phyloP scores from a whole-genome alignment of 2,113 vertebrate genomes.

The Triplophysa dalaica region DNA sequence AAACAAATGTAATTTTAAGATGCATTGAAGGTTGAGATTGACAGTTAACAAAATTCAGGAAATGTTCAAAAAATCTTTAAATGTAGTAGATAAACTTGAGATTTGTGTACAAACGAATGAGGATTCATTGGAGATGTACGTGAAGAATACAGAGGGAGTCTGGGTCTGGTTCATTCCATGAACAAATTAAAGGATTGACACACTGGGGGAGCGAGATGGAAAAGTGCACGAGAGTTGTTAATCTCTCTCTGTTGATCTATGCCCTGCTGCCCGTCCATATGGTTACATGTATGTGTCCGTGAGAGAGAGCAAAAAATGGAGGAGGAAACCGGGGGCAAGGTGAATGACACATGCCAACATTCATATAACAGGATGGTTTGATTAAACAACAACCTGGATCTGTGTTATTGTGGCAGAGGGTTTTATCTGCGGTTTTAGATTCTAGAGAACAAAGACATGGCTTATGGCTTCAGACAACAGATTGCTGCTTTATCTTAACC shows the following conservation, averaged over 20 bases:
- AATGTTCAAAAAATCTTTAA: too few species aligned
- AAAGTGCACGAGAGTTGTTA: conserved; percentile 42
- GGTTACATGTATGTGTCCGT: conserved; percentile 23
- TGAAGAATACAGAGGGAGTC: neutral
- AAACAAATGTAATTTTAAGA: too few species aligned
- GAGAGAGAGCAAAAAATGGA: conserved; percentile 11
- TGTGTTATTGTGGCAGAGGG: conserved; percentile 8
- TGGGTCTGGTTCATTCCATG: neutral
- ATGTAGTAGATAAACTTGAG: too few species aligned
- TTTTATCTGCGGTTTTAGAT: neutral
- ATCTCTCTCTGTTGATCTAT: conserved; percentile 45
- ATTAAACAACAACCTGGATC: conserved; percentile 13
- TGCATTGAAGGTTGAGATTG: too few species aligned
- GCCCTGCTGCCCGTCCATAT: conserved; percentile 54
- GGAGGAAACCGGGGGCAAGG: conserved; percentile 2
- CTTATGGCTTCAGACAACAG: conserved; percentile 42
- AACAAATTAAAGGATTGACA: conserved; percentile 1
- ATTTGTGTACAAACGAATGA: neutral
- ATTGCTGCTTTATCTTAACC: conserved; percentile 47
- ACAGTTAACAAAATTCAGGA: too few species aligned
- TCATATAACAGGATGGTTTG: conserved; percentile 1
- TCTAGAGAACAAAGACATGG: conserved; percentile 21
- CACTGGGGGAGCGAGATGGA: conserved; percentile 18
- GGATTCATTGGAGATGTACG: neutral
- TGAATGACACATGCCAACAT: conserved; percentile 11